Percentiles rank a stretch among this genome's conserved stretches.
These are phyloP conservation scores for Ameiurus melas DNA, from an alignment of 2,113 vertebrate species.

Conservation along the genomic window DNA sequence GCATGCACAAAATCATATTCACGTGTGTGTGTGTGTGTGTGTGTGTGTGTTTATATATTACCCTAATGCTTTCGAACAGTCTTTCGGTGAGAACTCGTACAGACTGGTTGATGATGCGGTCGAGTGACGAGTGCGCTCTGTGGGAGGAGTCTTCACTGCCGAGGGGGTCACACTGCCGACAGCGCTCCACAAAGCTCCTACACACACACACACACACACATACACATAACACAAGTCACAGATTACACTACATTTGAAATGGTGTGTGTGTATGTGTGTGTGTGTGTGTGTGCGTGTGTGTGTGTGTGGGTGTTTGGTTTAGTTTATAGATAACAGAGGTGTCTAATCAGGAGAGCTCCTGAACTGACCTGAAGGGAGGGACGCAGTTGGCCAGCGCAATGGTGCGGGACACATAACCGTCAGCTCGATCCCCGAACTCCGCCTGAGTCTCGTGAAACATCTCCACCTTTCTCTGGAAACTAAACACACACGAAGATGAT, in stretches of 20 bases:
- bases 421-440: conserved; percentile 69
- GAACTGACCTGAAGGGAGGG: conserved; percentile 77
- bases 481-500: conserved; percentile 52
- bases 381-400: conserved; percentile 86
- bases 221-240: neutral
- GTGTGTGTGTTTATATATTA: conserved; percentile 60
- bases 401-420: conserved; percentile 77
- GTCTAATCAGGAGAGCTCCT: neutral
- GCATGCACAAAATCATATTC: neutral
- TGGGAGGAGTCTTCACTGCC: conserved; percentile 77
- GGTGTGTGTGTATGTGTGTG: neutral
- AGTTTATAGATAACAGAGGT: neutral
- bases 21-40: conserved; percentile 3
- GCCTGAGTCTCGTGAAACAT: conserved; percentile 79
- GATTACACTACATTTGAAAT: neutral
- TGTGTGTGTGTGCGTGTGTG: neutral
- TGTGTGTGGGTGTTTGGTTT: neutral
- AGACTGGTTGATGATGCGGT: conserved; percentile 79
- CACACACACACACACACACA: conserved; percentile 33
- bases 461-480: conserved; percentile 88
- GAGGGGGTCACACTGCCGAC: conserved; percentile 78
- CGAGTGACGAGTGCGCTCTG: conserved; percentile 75
- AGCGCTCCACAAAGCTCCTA: conserved; percentile 80
- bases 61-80: conserved; percentile 86
- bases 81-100: conserved; percentile 76